These are phyloP conservation scores for Hippocampus kuda DNA, from an alignment of 2,797 vertebrate genomes.

Conservation along the genomic window DNA sequence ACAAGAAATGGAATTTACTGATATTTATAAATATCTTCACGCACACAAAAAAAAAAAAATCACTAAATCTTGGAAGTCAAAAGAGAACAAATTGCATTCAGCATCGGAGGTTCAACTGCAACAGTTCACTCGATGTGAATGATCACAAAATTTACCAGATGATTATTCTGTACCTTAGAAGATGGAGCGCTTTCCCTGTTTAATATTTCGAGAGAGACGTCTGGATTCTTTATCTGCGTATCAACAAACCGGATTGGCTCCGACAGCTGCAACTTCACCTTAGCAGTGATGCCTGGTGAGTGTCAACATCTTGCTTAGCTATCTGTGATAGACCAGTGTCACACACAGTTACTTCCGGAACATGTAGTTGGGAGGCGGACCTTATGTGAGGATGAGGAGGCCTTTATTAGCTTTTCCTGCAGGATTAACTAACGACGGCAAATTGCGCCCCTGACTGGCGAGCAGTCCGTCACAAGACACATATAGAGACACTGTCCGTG, in stretches of 20 bases:
- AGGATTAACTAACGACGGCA: too few species aligned
- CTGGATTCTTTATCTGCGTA: conserved; percentile 79
- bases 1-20: too few species aligned
- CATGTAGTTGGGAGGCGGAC: too few species aligned
- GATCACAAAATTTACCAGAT: background rate
- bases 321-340: background rate
- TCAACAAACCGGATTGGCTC: conserved; percentile 68
- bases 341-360: too few species aligned
- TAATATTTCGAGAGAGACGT: conserved; percentile 77
- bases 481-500: background rate
- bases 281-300: conserved; percentile 67
- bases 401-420: too few species aligned
- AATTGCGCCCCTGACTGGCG: background rate
- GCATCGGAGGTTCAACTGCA: background rate
- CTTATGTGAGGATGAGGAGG: too few species aligned
- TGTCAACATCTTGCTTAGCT: conserved; percentile 10
- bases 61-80: background rate
- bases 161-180: conserved; percentile 43
- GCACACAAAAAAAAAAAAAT: too few species aligned
- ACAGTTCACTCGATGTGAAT: background rate
- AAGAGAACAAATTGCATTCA: background rate
- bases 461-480: background rate
- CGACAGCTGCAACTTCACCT: conserved; percentile 76
- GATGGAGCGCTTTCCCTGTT: conserved; percentile 68
- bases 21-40: too few species aligned